Percentiles rank a stretch among this genome's conserved stretches.
phyloP scores from a whole-genome alignment of 2,113 vertebrate genomes.

The Otus sunia region DNA sequence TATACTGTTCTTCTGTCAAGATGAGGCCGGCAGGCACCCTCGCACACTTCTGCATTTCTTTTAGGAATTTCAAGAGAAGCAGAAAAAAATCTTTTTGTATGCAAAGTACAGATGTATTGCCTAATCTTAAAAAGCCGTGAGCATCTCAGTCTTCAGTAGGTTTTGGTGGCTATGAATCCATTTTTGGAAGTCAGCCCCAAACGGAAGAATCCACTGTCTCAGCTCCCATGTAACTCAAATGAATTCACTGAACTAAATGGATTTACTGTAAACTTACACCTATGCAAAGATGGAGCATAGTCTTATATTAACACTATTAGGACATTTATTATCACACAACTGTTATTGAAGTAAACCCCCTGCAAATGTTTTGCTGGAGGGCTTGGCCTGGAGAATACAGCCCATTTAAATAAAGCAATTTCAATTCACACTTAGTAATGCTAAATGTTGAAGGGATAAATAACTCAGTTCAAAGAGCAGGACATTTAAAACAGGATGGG shows the following conservation, averaged over 20 bases:
- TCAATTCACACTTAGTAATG: background rate
- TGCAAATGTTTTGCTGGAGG: background rate
- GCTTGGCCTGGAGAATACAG: background rate
- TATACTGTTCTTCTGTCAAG: background rate
- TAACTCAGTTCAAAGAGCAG: background rate
- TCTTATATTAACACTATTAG: background rate
- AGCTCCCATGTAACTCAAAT: background rate
- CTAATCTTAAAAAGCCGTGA: background rate
- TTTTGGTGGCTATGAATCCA: background rate
- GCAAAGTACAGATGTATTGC: background rate
- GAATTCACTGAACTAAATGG: background rate
- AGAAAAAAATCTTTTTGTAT: background rate
- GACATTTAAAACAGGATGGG: background rate
- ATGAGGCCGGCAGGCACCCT: fast-evolving
- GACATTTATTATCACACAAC: background rate
- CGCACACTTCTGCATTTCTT: background rate
- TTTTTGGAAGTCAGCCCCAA: background rate
- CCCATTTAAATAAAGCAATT: fast-evolving
- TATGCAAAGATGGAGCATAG: background rate
- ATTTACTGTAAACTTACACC: background rate
- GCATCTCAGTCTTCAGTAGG: background rate
- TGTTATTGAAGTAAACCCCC: background rate
- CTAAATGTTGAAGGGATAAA: background rate
- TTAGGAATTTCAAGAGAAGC: background rate
- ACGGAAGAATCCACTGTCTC: background rate